Conservation (phyloP, 2,888 invertebrate genomes). For the Toxonevra muliebris region DNA sequence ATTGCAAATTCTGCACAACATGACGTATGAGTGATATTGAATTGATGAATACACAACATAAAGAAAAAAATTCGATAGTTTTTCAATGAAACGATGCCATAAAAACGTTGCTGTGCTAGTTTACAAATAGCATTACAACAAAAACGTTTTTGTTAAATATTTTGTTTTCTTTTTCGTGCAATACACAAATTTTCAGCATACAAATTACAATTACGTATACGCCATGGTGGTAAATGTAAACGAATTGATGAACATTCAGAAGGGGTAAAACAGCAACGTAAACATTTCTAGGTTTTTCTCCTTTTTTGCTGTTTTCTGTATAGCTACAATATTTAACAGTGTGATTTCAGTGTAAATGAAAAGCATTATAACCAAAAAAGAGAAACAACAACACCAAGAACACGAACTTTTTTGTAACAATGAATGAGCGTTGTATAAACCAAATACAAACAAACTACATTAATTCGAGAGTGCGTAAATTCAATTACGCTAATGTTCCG, state of each 20-base stretch:
- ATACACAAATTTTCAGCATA: neutral
- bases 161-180: neutral
- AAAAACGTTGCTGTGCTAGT: neutral
- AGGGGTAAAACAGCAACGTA: no score
- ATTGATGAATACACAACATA: neutral
- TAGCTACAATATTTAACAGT: no score
- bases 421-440: no score
- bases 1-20: neutral
- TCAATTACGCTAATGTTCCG: slow-evolving; percentile 8
- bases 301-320: no score
- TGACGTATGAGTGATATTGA: neutral
- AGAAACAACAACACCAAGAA: no score
- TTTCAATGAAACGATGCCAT: neutral
- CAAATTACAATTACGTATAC: neutral
- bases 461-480: neutral
- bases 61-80: neutral
- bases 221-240: neutral
- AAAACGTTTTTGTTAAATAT: no score
- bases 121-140: neutral
- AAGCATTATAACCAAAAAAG: no score
- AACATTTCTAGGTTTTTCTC: no score
- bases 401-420: no score
- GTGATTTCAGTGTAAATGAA: no score
- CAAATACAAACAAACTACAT: no score
- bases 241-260: neutral